Conservation (phyloP, 2,113 vertebrate species). For the Neodon shergylaensis region DNA sequence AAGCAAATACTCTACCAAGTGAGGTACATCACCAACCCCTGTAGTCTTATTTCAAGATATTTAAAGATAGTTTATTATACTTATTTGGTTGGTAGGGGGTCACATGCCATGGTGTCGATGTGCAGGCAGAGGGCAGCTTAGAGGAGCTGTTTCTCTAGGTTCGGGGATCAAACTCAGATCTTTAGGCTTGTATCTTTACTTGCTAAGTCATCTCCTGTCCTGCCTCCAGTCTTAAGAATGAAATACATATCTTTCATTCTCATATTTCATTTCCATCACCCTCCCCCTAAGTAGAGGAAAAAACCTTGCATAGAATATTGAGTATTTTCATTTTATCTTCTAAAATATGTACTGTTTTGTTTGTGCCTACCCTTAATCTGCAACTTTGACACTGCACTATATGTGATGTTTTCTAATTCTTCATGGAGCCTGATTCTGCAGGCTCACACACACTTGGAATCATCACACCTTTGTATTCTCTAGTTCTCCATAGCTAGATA, state of each 20-base stretch:
- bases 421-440: neutral
- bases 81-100: neutral
- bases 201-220: neutral
- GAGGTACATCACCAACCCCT: too few relatives aligned
- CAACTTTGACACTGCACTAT: rapidly evolving
- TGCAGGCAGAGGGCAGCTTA: neutral
- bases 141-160: neutral
- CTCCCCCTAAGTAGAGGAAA: neutral
- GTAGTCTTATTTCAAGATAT: neutral
- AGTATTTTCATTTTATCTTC: neutral
- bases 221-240: neutral
- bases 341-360: neutral
- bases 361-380: neutral
- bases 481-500: neutral
- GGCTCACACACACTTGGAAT: neutral
- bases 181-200: too few relatives aligned
- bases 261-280: too few relatives aligned
- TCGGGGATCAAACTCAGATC: neutral
- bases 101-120: neutral
- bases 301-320: neutral
- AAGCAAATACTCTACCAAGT: neutral
- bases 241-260: neutral
- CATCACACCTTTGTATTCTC: neutral
- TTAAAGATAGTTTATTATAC: neutral
- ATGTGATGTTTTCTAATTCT: neutral